Evolutionary conservation across 2,888 invertebrate genomes (phyloP), one percentile per base, ranked within the genome.

Genomic region (Caenorhabditis sp.): DNA sequence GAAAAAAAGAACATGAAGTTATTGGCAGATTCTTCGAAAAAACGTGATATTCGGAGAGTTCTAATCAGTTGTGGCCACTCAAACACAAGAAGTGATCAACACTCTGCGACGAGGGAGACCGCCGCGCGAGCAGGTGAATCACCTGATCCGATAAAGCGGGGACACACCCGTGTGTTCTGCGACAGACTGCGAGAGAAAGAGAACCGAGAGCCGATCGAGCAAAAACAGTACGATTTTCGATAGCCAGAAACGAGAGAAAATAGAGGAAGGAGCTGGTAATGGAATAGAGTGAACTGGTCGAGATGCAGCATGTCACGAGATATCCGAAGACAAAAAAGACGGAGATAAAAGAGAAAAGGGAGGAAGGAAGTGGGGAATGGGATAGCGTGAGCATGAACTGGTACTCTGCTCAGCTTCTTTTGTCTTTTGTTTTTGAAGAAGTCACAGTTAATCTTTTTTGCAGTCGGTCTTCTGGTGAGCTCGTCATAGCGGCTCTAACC

Each of bases 101-200:
- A 61, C 40, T 40, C 18, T 26, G 22, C 13, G n/a, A 15, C 2
- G 50, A 50, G 50, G 20, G 26, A 22, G 32, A 22, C 20, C 37
- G 61, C 44, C 20, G 26, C 64, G 51, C 44, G 47, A 64, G 62
- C 62, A 64, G 65, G 37, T 53, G 53, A 67, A 67, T 67, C 67
- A 67, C 67, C 37, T 67, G 67, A 67, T 61, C 44, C 26, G 28
- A 15, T 22, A 24, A 15, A 22, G 24, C 44, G 44, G 35, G 58
- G 28, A 22, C 20, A 28, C 37, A 6, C 28, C 28, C 13, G 47
- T 44, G 61, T 28, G 60, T 26, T 44, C 22, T 22, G 28, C 26
- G 24, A n/a, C n/a, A n/a, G n/a, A n/a, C n/a, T n/a, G n/a, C n/a
- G n/a, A n/a, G n/a, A n/a, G n/a, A n/a, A n/a, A 11, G 60, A 37